Evolutionary conservation across 2,888 invertebrate species (phyloP), one percentile per base, ranked within the genome.

Genomic region (Argyresthia goedartella): DNA sequence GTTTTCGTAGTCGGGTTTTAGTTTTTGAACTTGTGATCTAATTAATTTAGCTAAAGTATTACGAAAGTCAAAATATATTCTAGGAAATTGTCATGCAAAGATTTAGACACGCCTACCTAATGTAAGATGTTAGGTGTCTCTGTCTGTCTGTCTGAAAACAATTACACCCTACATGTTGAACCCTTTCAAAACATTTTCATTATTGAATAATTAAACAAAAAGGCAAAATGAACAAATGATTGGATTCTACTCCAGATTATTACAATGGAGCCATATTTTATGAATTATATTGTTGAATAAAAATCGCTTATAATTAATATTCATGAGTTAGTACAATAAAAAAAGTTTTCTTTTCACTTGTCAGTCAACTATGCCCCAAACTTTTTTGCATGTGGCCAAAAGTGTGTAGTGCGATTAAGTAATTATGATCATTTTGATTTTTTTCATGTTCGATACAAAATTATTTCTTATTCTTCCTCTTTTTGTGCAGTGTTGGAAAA

Each of bases 281-380:
- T 69, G 68, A 71, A 73, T 71, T 65, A 55, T 53, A 68, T 67
- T 33, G 41, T 33, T 52, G 34, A 52, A 49, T 49, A 43, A 44
- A 52, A 42, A 44, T 35, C 47, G 36, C 35, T 52, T 70, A 71
- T 76, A 81, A 82, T 82, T 80, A 82, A 80, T 81, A 82, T 81
- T 78, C 79, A 80, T 73, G 66, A 63, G 67, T 67, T 4, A 25
- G 25, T 25, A 25, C 2, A n/a, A 70, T 76, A 69, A 35, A 75
- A 69, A 69, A 69, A 69, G 73, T 68, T 70, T 73, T 74, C 74
- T 74, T 73, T 79, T 84, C 74, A 79, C 65, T 62, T 73, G 82
- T 82, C 84, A 79, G 71, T 84, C 84, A 84, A 51, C 64, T 55
- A 57, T 49, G 57, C 66, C 70, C 69, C 8, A 6, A 15, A 35